Evolutionary conservation across 2,888 invertebrate species (phyloP).

Genomic region (Brenthis hecate): DNA sequence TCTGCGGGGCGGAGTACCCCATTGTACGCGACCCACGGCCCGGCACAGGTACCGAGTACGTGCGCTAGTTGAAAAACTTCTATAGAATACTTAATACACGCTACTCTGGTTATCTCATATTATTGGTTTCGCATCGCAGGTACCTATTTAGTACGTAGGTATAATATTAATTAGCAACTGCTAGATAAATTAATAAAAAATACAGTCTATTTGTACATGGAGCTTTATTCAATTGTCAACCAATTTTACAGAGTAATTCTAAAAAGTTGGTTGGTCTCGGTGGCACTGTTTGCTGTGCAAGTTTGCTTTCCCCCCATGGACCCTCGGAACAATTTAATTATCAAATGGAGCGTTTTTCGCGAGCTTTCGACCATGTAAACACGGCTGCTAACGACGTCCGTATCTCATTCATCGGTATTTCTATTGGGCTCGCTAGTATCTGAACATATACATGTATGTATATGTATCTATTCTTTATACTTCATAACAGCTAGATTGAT

Average conservation of each 20-base stretch:
- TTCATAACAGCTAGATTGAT: too few species aligned
- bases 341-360: constrained; percentile 26
- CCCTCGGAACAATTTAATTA: constrained; percentile 26
- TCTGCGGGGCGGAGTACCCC: constrained; percentile 30
- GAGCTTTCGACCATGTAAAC: neutral
- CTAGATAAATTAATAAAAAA: neutral
- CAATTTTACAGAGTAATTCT: constrained; percentile 13
- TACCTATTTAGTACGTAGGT: too few species aligned
- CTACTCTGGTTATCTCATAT: neutral
- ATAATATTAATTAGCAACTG: too few species aligned
- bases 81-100: constrained; percentile 9
- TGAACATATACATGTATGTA: neutral
- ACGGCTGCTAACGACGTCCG: neutral
- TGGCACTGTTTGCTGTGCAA: constrained; percentile 9
- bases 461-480: neutral
- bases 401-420: constrained; percentile 1
- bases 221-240: constrained; percentile 14
- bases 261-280: neutral
- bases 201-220: neutral
- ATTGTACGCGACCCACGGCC: constrained; percentile 28
- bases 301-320: constrained; percentile 2
- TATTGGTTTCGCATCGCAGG: neutral
- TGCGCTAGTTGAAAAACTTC: neutral
- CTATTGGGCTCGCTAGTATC: neutral
- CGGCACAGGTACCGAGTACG: constrained; percentile 3